Conservation (phyloP, 2,113 vertebrate genomes). For the Thalassarche chlororhynchos region DNA sequence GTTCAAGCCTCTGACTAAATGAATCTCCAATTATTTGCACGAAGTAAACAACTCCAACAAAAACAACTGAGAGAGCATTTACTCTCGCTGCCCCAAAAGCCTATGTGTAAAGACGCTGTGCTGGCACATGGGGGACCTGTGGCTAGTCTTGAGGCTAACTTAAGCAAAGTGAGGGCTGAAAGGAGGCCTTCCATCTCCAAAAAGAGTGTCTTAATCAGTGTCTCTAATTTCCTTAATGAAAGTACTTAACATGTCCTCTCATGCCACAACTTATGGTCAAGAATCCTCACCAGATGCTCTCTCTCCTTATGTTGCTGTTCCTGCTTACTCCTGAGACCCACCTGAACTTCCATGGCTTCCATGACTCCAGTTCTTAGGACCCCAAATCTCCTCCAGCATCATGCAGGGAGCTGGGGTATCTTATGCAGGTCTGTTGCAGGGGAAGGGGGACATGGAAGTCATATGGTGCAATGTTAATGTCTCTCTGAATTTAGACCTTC, state of each 20-base stretch:
- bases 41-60: background rate
- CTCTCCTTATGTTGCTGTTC: background rate
- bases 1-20: background rate
- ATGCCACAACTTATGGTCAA: background rate
- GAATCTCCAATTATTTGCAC: background rate
- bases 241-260: background rate
- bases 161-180: background rate
- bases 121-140: fast-evolving
- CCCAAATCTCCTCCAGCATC: background rate
- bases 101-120: background rate
- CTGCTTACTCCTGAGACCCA: background rate
- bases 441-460: background rate
- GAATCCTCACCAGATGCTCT: background rate
- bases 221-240: background rate
- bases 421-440: background rate
- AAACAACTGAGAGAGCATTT: background rate
- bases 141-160: background rate
- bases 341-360: background rate
- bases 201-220: background rate
- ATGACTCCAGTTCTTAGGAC: background rate
- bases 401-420: background rate
- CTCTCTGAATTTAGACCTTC: background rate
- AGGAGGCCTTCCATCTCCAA: background rate
- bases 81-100: background rate
- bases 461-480: background rate